These are phyloP conservation scores for Drosophila guanche DNA, from an alignment of 1,140 invertebrate species.

Conservation along the genomic window DNA sequence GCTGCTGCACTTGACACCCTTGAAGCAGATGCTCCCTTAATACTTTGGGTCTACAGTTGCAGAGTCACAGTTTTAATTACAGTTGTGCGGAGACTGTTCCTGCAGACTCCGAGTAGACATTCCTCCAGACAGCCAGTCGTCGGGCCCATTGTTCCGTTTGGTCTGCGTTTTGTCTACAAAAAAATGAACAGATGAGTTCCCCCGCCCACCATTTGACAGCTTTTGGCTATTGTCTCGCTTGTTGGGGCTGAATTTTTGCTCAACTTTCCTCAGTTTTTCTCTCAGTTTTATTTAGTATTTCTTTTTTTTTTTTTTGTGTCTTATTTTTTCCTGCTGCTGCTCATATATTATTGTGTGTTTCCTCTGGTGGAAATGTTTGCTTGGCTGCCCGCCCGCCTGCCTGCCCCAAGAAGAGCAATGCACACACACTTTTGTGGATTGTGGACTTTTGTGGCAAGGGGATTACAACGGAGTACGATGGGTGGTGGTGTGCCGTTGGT, in stretches of 20 bases:
- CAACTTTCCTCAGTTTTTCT: conserved; percentile 52
- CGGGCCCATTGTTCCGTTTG: conserved; percentile 53
- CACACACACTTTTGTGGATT: conserved; percentile 45
- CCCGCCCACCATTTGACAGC: conserved; percentile 58
- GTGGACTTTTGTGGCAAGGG: too few species aligned
- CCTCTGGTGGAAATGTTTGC: conserved; percentile 73
- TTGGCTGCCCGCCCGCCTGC: conserved; percentile 62
- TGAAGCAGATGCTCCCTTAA: conserved; percentile 18
- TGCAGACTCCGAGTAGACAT: conserved; percentile 25
- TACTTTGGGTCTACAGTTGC: conserved; percentile 21
- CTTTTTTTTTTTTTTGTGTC: conserved; percentile 37
- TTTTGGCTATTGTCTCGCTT: conserved; percentile 75
- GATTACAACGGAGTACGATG: background rate
- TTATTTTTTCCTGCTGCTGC: conserved; percentile 1
- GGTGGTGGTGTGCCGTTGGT: conserved; percentile 24
- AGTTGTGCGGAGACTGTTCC: conserved; percentile 46
- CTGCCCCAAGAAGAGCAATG: conserved; percentile 61
- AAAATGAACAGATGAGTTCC: background rate
- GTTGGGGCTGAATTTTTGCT: conserved; percentile 49
- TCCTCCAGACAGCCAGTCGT: conserved; percentile 39
- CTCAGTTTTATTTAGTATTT: conserved; percentile 9
- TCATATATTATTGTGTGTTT: conserved; percentile 57
- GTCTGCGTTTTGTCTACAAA: conserved; percentile 38
- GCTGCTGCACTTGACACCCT: conserved; percentile 67
- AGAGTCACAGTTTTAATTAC: conserved; percentile 67